These are phyloP conservation scores for Luidia sarsii DNA, from an alignment of 53 echinoderm and acorn worm genomes.

Conservation along the genomic window DNA sequence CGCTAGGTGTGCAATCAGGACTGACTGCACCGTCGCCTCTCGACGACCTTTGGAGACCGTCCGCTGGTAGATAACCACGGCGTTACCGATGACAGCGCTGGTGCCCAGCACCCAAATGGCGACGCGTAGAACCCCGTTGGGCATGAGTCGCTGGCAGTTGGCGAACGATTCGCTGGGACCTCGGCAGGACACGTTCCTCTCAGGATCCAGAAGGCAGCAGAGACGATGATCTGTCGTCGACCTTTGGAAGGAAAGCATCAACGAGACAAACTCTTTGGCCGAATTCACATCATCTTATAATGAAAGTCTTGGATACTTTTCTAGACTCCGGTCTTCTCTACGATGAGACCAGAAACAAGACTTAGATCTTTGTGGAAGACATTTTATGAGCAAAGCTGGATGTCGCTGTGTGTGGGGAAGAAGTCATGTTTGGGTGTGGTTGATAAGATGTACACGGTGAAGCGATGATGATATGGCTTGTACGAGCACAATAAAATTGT, in stretches of 20 bases:
- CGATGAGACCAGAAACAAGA: too few species aligned
- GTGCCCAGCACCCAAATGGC: slow-evolving; percentile 65
- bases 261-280: too few species aligned
- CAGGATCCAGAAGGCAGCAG: slow-evolving; percentile 57
- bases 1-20: slow-evolving; percentile 61
- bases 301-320: too few species aligned
- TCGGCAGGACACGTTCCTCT: slow-evolving; percentile 6
- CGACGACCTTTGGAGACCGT: slow-evolving; percentile 3
- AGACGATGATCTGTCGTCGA: slow-evolving; percentile 61
- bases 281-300: too few species aligned
- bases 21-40: slow-evolving; percentile 51
- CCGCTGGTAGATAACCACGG: slow-evolving; percentile 38
- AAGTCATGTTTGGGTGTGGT: too few species aligned
- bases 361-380: too few species aligned
- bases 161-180: slow-evolving; percentile 35
- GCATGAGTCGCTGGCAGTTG: slow-evolving; percentile 43
- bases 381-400: too few species aligned
- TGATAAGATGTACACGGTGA: too few species aligned
- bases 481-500: too few species aligned
- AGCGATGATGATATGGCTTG: too few species aligned
- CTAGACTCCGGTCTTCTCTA: too few species aligned
- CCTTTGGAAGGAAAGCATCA: slow-evolving; percentile 14
- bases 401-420: too few species aligned
- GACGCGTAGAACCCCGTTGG: slow-evolving; percentile 33
- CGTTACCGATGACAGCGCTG: slow-evolving; percentile 61